Evolutionary conservation across 2,113 vertebrate species (phyloP), one percentile per base, ranked within the genome.

Genomic region (Calidris pygmaea): DNA sequence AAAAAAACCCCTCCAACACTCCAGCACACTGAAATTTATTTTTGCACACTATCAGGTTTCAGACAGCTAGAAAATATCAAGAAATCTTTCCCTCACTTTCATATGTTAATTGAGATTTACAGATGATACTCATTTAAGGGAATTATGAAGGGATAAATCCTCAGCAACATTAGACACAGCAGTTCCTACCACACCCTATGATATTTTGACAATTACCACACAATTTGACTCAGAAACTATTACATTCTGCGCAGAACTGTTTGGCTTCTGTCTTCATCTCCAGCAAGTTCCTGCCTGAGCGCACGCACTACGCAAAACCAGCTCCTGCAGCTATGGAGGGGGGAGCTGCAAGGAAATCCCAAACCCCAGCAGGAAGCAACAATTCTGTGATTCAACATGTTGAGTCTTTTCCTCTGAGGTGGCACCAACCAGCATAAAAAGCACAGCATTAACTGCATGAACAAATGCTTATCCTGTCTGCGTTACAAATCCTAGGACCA

Each of bases 291-390:
- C 81, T 90, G 86, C 62, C 80, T 65, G 35, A 89, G 56, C 45
- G 60, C 60, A 90, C 0, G 4, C 30, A 71, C 76, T 75, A 59
- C 8, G 2, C 47, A 86, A 76, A 95, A 88, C 32, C 87, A 80
- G 68, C 47, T 90, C 72, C 37, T 56, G 52, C 66, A 81, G 81
- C 62, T 78, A 83, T 3, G 20, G 27, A 83, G 18, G 15, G n/a
- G 59, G 86, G 53, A 81, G 56, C 59, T 84, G 73, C 43, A 90
- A 90, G 95, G 93, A 97, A 97, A 93, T 95, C 83, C 91, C 91
- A 93, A 84, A 81, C 41, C 30, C 76, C 60, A 88, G 65, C 87
- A 96, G 96, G 92, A 96, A 96, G 63, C 75, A 77, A 77, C 4
- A 0, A 60, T 86, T 72, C 80, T 75, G 27, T 93, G 90, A 96